Evolutionary conservation across 2,888 invertebrate species (phyloP), one percentile per base, ranked within the genome.

Genomic region (Linnaemya vulpina): DNA sequence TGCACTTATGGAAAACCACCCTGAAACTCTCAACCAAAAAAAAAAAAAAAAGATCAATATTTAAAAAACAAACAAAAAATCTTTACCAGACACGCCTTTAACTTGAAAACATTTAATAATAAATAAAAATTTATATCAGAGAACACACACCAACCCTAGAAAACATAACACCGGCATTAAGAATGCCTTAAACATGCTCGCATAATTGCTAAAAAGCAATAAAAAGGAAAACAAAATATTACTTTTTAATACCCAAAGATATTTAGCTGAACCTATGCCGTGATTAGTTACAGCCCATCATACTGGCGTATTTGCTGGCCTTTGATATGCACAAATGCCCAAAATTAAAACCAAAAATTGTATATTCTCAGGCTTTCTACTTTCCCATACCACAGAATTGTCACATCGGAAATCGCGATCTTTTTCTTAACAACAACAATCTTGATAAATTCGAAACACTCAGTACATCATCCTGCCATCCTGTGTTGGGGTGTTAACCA

Each of bases 211-310:
- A 46, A 51, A 78, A 58, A 49, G 17, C 13, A 8, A 13, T 3
- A 65, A 55, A 71, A 53, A 15, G 1, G 15, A 63, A 63, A 1
- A 73, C 35, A 67, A 65, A 85, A 78, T 82, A 85, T 85, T 75
- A 76, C 85, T 79, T 85, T 85, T 82, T 82, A 85, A 85, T 85
- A 82, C 82, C 85, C 75, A 65, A 46, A 60, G 65, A 76, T 71
- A 38, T 73, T 53, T 74, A 62, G 68, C 38, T 80, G 85, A 85
- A 85, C 85, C 85, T 85, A 85, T 85, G 85, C 85, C 75, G 46
- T 60, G 85, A 85, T 85, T 85, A 82, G 85, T 85, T 85, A 62
- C 82, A 85, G 77, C 53, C 62, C 70, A 78, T 68, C 70, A 78
- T 68, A 17, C 51, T 17, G 49, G 40, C 30, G 51, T 53, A 17